phyloP scores from a whole-genome alignment of 2,113 vertebrate genomes.

The Tricholaema leucomelas region DNA sequence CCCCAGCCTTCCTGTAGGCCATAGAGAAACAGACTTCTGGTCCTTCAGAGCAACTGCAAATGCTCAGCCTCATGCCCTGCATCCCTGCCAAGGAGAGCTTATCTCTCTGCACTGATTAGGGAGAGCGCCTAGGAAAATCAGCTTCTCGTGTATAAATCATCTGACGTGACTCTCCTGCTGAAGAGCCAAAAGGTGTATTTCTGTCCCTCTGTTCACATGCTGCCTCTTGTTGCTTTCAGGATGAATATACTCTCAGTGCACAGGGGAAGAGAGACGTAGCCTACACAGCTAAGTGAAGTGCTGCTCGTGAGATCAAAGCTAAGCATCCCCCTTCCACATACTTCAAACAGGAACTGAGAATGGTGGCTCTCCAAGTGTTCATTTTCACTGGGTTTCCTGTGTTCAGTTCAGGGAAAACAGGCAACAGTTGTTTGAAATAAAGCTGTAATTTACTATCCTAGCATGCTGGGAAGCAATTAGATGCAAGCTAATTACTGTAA shows the following conservation, averaged over 20 bases:
- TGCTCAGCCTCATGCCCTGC: not conserved
- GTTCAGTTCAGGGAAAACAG: constrained; percentile 14
- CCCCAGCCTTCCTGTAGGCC: no score
- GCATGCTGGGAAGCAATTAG: constrained; percentile 57
- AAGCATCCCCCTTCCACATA: not conserved
- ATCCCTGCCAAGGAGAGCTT: not conserved
- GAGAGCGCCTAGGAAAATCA: not conserved
- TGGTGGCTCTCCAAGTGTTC: not conserved
- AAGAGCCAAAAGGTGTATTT: not conserved
- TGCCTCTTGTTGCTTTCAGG: not conserved
- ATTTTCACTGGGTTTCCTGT: not conserved
- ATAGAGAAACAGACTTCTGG: not conserved
- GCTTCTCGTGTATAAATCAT: not conserved
- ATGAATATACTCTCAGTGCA: not conserved
- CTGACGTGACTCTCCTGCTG: not conserved
- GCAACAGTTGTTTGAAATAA: constrained; percentile 44
- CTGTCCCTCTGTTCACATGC: not conserved
- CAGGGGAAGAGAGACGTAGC: not conserved
- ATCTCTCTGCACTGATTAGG: not conserved
- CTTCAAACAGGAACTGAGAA: not conserved
- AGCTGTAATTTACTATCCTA: constrained; percentile 46
- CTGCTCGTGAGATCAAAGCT: not conserved
- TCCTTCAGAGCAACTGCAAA: not conserved
- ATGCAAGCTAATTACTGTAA: constrained; percentile 47
- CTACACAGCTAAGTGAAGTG: not conserved